Base-by-base conservation (phyloP, 2,888 invertebrate species). In the Zygogramma bicolorata region DNA sequence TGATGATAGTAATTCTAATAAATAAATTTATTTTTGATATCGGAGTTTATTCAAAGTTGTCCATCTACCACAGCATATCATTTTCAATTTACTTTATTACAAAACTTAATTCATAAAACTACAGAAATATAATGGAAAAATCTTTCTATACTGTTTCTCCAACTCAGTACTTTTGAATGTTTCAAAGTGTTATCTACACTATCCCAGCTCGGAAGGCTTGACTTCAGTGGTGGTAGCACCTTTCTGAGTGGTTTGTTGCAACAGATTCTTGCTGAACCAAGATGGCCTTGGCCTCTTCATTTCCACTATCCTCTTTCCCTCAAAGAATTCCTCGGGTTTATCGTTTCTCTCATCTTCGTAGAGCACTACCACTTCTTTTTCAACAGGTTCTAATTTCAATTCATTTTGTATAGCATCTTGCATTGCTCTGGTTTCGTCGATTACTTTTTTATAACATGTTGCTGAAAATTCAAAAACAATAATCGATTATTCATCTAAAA, bases 221-320 rank as follows among this genome's bases (percentile, higher is more conserved):
- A 93, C 91, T 86, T 94, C 93, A 76, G 90, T 93, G n/a, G 91
- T 90, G 38, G 90, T 88, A 0, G 93, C 91, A 46, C 92, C 90
- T 76, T 92, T 90, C 80, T 94, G 92, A 18, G 95, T 94, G 0
- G 93, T 91, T 84, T 93, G 92, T 83, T 96, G 93, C 20, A 96
- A 87, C 62, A 97, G 89, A 87, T 96, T 96, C 81, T 92, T 92
- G 78, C 94, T 92, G 84, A 97, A 98, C 97, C 97, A 98, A 46
- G 91, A 87, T 3, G 97, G 97, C 75, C 97, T 90, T 69, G 93
- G 91, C 85, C 95, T 96, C 59, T 93, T 89, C 90, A 97, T 91
- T 88, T 97, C 97, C 15, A 98, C 91, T 75, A 97, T 90, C 79
- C 94, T 90, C 87, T 95, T 96, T n/a, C 92, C 92, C 80, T 92